These are phyloP conservation scores for Galendromus occidentalis DNA, from an alignment of 1,140 invertebrate species.

Conservation along the genomic window DNA sequence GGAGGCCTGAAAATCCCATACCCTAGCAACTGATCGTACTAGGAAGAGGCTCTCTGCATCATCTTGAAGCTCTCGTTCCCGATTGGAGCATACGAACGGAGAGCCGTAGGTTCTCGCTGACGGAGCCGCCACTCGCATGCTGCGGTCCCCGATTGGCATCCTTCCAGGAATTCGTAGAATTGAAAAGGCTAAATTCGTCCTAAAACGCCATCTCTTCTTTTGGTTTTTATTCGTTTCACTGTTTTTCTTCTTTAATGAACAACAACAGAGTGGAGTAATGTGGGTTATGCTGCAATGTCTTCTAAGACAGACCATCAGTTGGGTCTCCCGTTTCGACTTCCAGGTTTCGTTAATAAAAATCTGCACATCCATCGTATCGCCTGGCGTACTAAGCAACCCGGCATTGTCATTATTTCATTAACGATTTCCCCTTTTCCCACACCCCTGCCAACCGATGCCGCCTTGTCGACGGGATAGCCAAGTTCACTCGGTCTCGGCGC, in stretches of 20 bases:
- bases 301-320: neutral
- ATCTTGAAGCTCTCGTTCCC: too few relatives aligned
- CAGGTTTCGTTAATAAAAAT: neutral
- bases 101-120: too few relatives aligned
- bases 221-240: conserved; percentile 9
- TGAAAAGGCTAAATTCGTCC: neutral
- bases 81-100: too few relatives aligned
- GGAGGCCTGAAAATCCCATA: too few relatives aligned
- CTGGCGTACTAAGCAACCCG: neutral
- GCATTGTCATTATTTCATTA: neutral
- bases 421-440: neutral
- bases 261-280: conserved; percentile 12
- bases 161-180: neutral
- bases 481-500: neutral
- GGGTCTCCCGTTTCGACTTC: neutral
- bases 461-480: neutral
- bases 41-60: too few relatives aligned
- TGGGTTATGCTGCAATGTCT: neutral
- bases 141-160: too few relatives aligned
- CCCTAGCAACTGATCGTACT: too few relatives aligned
- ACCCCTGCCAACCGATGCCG: neutral
- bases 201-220: conserved; percentile 9
- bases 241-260: conserved; percentile 5
- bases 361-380: neutral
- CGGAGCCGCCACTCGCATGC: too few relatives aligned